Evolutionary conservation across 2,797 vertebrate species (phyloP), one percentile per base, ranked within the genome.

Genomic region (Kryptopterus vitreolus): DNA sequence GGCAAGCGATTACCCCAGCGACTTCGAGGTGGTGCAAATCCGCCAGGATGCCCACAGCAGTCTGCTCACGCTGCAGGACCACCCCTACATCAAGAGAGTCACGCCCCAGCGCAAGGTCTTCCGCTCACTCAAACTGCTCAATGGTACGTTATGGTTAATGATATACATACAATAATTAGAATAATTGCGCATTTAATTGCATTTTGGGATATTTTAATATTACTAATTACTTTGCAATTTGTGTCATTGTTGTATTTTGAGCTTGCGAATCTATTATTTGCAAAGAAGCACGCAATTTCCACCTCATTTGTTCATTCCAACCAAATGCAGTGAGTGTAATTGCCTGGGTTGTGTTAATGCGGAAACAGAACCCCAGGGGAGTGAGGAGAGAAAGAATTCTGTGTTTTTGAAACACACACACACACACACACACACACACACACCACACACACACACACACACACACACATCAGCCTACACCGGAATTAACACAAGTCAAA

Each of bases 21-120:
- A 99, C 90, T 99, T 99, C 72, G 98, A 99, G 90, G 94, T 99
- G 84, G 94, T 99, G 86, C 95, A 97, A 90, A 96, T 99, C 81
- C 93, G 93, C 2, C 95, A 95, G 81, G 95, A 94, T 0, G 94
- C 96, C 66, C 92, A 87, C 43, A 90, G 90, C 35, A 95, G 94
- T 80, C 92, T 99, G 66, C 91, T 94, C 79, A 95, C 93, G 0
- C 91, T 99, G 22, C 95, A 98, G 89, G 95, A 94, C 78, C 98
- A 99, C 74, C 98, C 98, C 0, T 97, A 96, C 92, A 97, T 99
- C 92, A 99, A 98, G 85, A 95, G 96, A 81, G 98, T 99, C 48
- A 98, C 97, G 0, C 96, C 96, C 1, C 98, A 99, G 82, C 94
- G 96, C 63, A 96, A 95, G 89, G 98, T 99, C 82, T 96, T 99